Evolutionary conservation across 2,888 invertebrate genomes (phyloP).

Genomic region (Panorpa germanica): DNA sequence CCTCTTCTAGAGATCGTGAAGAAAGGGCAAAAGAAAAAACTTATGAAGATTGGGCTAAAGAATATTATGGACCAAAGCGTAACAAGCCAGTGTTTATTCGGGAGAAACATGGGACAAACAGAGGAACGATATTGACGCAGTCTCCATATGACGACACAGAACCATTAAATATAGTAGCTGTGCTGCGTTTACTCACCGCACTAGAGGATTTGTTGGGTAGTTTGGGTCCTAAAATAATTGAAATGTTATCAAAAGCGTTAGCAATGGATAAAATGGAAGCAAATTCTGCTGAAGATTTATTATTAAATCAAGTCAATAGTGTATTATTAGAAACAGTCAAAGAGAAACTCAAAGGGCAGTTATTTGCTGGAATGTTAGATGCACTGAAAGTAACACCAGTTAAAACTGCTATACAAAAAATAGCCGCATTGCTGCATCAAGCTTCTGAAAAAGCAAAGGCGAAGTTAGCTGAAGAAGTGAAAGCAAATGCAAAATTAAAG

Average conservation of each 20-base stretch:
- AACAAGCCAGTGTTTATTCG: not conserved
- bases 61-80: slow-evolving; percentile 16
- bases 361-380: slow-evolving; percentile 46
- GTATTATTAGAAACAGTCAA: slow-evolving; percentile 70
- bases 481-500: slow-evolving; percentile 18
- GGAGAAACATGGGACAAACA: slow-evolving; percentile 15
- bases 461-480: slow-evolving; percentile 13
- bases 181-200: slow-evolving; percentile 57
- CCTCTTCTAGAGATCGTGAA: slow-evolving; percentile 3
- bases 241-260: slow-evolving; percentile 55
- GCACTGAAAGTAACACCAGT: slow-evolving; percentile 44
- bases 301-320: slow-evolving; percentile 50
- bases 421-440: slow-evolving; percentile 52
- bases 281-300: slow-evolving; percentile 55
- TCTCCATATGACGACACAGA: slow-evolving; percentile 27
- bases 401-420: slow-evolving; percentile 54
- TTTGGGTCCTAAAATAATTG: slow-evolving; percentile 59
- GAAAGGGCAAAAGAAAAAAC: too few species aligned
- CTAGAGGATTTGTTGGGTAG: slow-evolving; percentile 72
- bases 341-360: slow-evolving; percentile 64
- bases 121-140: too few species aligned
- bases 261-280: slow-evolving; percentile 54
- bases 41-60: slow-evolving; percentile 8
- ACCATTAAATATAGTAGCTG: slow-evolving; percentile 38
- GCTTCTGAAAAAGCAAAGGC: slow-evolving; percentile 30